Conservation (phyloP, 2,113 vertebrate species). For the Forbesichthys agassizii region DNA sequence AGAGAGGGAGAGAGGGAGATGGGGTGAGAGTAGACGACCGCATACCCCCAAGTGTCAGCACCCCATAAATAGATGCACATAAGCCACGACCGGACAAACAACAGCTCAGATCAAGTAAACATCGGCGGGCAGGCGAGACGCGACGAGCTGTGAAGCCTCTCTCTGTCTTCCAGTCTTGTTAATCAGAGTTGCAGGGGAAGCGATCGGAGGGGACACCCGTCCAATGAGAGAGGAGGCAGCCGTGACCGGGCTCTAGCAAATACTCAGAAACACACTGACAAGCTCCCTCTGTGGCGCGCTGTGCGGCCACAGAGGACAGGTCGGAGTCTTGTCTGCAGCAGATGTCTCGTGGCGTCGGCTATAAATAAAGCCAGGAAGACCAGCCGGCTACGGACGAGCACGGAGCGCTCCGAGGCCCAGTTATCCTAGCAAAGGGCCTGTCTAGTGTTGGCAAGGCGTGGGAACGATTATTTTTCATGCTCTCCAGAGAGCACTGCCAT, state of each 20-base stretch:
- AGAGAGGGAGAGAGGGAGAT: conserved; percentile 28
- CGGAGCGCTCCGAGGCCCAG: conserved; percentile 62
- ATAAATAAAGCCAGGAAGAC: conserved; percentile 77
- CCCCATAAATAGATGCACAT: conserved; percentile 62
- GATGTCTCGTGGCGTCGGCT: conserved; percentile 77
- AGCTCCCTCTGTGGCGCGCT: conserved; percentile 71
- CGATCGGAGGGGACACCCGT: conserved; percentile 70
- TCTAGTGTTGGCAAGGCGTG: conserved; percentile 47
- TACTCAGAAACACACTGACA: conserved; percentile 66
- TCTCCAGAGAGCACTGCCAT: too few relatives aligned
- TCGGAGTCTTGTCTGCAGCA: conserved; percentile 70
- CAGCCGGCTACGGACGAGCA: conserved; percentile 60
- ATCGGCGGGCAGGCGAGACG: conserved; percentile 50
- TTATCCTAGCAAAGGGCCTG: conserved; percentile 57
- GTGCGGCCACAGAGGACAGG: conserved; percentile 66
- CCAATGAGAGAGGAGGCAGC: conserved; percentile 61
- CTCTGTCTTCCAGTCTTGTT: conserved; percentile 64
- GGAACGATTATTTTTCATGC: too few relatives aligned
- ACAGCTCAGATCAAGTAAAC: conserved; percentile 72
- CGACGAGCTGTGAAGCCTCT: conserved; percentile 59
- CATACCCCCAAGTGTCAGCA: conserved; percentile 62
- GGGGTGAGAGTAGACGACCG: conserved; percentile 20
- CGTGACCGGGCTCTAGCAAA: conserved; percentile 48
- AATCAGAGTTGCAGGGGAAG: conserved; percentile 60
- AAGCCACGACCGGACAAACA: conserved; percentile 69